These are phyloP conservation scores for Premnoplex brunnescens DNA, from an alignment of 2,797 vertebrate genomes.

Conservation along the genomic window DNA sequence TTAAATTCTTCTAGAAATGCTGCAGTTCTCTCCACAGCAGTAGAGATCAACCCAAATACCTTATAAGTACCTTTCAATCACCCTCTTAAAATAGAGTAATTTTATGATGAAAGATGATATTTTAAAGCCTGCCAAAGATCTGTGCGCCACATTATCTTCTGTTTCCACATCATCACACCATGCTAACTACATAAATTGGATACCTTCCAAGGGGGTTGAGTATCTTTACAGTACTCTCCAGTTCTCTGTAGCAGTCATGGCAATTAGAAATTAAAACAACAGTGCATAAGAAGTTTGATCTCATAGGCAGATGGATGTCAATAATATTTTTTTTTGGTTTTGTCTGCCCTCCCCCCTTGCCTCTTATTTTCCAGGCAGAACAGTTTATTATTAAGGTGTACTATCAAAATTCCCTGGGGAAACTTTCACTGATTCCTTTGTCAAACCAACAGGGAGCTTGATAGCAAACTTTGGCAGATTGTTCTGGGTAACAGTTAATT, in stretches of 20 bases:
- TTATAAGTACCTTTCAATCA: conserved; percentile 2
- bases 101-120: neutral
- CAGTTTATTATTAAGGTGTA: neutral
- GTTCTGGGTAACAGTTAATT: neutral
- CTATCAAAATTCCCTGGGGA: neutral
- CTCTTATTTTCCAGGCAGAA: neutral
- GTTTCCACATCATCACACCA: conserved; percentile 6
- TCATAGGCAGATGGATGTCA: neutral
- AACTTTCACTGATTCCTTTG: neutral
- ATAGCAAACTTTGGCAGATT: neutral
- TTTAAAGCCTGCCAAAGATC: conserved; percentile 20
- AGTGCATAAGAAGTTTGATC: neutral
- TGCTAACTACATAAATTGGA: conserved; percentile 3
- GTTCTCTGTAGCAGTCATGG: neutral
- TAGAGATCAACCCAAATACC: neutral
- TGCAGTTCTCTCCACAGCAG: neutral
- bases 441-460: neutral
- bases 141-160: conserved; percentile 7
- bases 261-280: neutral
- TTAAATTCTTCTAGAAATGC: neutral
- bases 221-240: neutral
- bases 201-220: neutral
- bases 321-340: neutral
- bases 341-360: no score
- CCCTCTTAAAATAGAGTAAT: neutral